Conservation (phyloP, 2,113 vertebrate species). For the Calyptommatus sinebrachiatus region DNA sequence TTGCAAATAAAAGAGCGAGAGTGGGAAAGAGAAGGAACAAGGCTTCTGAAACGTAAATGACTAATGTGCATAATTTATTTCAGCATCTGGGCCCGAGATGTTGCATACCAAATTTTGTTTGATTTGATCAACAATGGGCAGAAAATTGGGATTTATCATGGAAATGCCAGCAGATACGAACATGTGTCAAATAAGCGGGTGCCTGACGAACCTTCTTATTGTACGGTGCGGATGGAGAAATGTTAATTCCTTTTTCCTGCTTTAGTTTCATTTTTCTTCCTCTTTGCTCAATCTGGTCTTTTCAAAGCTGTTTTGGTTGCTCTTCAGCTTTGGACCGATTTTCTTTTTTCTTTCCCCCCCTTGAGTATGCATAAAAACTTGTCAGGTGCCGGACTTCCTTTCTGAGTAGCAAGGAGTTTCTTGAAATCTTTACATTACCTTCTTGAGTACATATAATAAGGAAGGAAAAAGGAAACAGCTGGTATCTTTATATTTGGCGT, state of each 20-base stretch:
- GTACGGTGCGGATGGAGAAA: slow-evolving; percentile 64
- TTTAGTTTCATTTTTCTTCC: slow-evolving; percentile 43
- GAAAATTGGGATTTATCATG: slow-evolving; percentile 73
- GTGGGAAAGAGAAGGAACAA: not conserved
- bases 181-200: slow-evolving; percentile 64
- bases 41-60: slow-evolving; percentile 65
- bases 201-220: slow-evolving; percentile 73
- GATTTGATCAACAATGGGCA: slow-evolving; percentile 67
- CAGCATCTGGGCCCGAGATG: slow-evolving; percentile 71
- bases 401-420: not conserved
- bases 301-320: slow-evolving; percentile 57
- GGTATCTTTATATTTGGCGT: not conserved
- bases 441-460: not conserved
- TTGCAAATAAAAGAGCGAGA: slow-evolving; percentile 37
- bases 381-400: slow-evolving; percentile 12
- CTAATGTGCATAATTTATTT: slow-evolving; percentile 74
- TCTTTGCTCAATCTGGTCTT: slow-evolving; percentile 61
- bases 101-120: slow-evolving; percentile 71
- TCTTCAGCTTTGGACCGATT: slow-evolving; percentile 50
- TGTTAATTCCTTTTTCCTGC: slow-evolving; percentile 30
- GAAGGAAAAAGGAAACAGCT: not conserved
- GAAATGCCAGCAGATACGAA: slow-evolving; percentile 71
- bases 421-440: slow-evolving; percentile 11
- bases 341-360: slow-evolving; percentile 15
- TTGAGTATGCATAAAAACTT: slow-evolving; percentile 53